Conservation (phyloP, 2,888 invertebrate genomes). For the Eutolmus rufibarbis region DNA sequence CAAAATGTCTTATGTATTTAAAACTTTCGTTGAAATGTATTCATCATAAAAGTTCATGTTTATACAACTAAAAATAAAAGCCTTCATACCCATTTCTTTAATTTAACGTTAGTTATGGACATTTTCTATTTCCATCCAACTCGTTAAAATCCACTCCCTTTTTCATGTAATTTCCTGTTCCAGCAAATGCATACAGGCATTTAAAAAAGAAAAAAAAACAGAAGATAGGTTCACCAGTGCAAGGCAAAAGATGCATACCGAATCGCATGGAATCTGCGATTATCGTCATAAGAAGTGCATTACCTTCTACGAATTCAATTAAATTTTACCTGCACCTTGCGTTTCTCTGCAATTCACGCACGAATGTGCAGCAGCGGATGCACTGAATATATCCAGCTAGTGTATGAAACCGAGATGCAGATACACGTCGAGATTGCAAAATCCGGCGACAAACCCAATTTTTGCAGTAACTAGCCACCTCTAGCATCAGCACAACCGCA, state of each 20-base stretch:
- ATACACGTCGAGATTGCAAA: background rate
- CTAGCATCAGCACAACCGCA: conserved; percentile 6
- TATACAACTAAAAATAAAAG: no score
- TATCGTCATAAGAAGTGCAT: background rate
- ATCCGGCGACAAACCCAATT: background rate
- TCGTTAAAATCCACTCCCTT: background rate
- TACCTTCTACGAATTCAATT: background rate
- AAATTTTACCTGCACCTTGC: background rate
- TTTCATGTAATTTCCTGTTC: background rate
- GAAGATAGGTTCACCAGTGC: background rate
- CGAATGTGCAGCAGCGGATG: background rate
- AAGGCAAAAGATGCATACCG: background rate
- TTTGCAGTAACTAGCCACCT: background rate
- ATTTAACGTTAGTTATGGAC: background rate
- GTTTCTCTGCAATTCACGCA: background rate
- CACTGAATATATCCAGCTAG: background rate
- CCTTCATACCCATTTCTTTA: background rate
- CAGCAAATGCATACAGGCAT: background rate
- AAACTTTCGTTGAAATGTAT: background rate
- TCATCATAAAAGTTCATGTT: background rate
- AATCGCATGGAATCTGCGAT: background rate
- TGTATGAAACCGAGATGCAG: background rate
- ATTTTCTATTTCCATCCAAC: background rate
- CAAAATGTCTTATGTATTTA: no score
- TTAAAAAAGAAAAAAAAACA: background rate